Base-by-base conservation (phyloP, 2,113 vertebrate species). In the Hassar affinis region DNA sequence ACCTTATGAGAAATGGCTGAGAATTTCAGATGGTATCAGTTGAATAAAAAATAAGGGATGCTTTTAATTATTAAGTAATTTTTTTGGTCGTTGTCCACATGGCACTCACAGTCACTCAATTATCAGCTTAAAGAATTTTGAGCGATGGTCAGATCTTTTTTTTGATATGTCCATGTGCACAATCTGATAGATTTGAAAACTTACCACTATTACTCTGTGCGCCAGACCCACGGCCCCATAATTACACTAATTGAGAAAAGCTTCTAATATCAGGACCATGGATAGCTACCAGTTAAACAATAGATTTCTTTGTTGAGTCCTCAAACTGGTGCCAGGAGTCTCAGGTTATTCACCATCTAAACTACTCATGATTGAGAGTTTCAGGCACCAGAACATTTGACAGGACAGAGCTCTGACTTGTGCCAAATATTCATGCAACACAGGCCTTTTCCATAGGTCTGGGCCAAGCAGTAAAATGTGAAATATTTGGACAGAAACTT, bases 201-300 rank as follows among this genome's bases (percentile, higher is more conserved):
- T 62, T 8, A 33, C 76, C 5, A 38, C 49, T 10, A 38, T 52
- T 64, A 51, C 54, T 61, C 7, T 45, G 42, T 4, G 15, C 1
- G 3, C 7, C 52, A 78, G 62, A 62, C 30, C 69, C 59, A 51
- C 11, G 30, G 42, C 47, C 22, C 35, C 1, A 69, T 84, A 83
- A 80, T 79, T 3, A 84, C 83, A 86, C 90, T 90, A 85, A 89
- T 87, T 88, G 82, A 84, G 86, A 90, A 91, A 90, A 89, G 79
- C 83, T 66, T 61, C 56, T 86, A 90, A 86, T 91, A 91, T 93
- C 93, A 93, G 93, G 88, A 94, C 93, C 93, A 93, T 90, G 93
- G 93, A 93, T 89, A 94, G 93, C 92, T 85, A 91, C 93, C 89
- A 88, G 87, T 86, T 85, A 91, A 92, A 93, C 93, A 94, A 93